Conservation (phyloP, 2,113 vertebrate genomes). For the Symphodus melops region DNA sequence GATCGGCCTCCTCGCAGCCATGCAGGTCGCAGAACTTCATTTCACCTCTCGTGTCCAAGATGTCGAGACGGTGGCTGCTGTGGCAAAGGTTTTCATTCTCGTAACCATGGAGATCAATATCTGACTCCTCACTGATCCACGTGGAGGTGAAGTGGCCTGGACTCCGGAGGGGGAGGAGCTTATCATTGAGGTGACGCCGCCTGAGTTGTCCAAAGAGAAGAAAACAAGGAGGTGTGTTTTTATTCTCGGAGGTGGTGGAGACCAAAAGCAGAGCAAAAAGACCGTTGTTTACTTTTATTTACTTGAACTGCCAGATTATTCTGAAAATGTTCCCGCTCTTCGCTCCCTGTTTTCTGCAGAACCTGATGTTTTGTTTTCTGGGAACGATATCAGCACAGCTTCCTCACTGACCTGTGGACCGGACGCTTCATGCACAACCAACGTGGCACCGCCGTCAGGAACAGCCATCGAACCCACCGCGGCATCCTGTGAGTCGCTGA, state of each 20-base stretch:
- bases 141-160: slow-evolving; percentile 1
- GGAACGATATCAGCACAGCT: no score
- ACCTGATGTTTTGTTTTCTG: no score
- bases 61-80: slow-evolving; percentile 10
- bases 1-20: slow-evolving; percentile 54
- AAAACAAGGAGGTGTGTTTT: no score
- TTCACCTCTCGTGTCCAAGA: slow-evolving; percentile 77
- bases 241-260: no score
- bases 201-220: slow-evolving; percentile 4
- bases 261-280: no score
- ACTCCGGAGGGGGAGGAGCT: slow-evolving; percentile 23
- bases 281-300: no score
- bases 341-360: no score
- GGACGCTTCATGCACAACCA: slow-evolving; percentile 88
- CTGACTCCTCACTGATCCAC: slow-evolving; percentile 55
- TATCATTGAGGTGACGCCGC: slow-evolving; percentile 18
- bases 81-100: not conserved
- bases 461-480: slow-evolving; percentile 88
- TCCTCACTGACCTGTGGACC: slow-evolving; percentile 33
- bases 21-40: slow-evolving; percentile 53
- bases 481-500: slow-evolving; percentile 94
- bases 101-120: slow-evolving; percentile 39
- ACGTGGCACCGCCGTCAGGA: slow-evolving; percentile 82
- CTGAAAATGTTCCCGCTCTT: no score
- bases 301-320: no score